Percentiles rank a stretch among this genome's conserved stretches.
Evolutionary conservation across 2,113 vertebrate species (phyloP).

Genomic region (Anoplopoma fimbria): DNA sequence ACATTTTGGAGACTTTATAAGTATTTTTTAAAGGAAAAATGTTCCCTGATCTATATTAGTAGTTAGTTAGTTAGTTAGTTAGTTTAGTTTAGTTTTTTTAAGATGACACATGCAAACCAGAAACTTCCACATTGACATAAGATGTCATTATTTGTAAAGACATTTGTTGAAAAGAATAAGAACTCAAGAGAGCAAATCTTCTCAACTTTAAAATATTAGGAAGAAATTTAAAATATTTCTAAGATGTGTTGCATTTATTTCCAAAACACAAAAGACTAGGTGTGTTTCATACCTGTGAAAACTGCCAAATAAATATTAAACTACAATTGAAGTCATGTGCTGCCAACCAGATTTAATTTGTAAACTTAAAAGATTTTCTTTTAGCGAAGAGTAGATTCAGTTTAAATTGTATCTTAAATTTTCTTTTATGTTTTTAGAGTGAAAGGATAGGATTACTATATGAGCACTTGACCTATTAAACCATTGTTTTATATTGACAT

Average conservation of each 20-base stretch:
- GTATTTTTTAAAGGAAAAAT: neutral
- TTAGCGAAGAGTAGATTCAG: neutral
- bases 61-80: neutral
- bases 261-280: neutral
- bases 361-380: neutral
- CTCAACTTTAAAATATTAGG: neutral
- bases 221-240: neutral
- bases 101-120: neutral
- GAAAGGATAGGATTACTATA: neutral
- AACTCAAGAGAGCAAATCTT: neutral
- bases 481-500: neutral
- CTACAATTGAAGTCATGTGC: neutral
- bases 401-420: neutral
- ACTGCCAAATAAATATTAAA: slow-evolving; percentile 2
- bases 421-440: slow-evolving; percentile 7
- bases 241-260: neutral
- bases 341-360: neutral
- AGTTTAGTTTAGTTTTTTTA: neutral
- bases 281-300: neutral
- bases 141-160: slow-evolving; percentile 11
- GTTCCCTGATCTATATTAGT: neutral
- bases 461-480: slow-evolving; percentile 5
- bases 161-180: neutral
- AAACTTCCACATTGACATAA: neutral
- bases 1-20: neutral